These are phyloP conservation scores for Thera obeliscata DNA, from an alignment of 2,888 invertebrate genomes.

Conservation along the genomic window DNA sequence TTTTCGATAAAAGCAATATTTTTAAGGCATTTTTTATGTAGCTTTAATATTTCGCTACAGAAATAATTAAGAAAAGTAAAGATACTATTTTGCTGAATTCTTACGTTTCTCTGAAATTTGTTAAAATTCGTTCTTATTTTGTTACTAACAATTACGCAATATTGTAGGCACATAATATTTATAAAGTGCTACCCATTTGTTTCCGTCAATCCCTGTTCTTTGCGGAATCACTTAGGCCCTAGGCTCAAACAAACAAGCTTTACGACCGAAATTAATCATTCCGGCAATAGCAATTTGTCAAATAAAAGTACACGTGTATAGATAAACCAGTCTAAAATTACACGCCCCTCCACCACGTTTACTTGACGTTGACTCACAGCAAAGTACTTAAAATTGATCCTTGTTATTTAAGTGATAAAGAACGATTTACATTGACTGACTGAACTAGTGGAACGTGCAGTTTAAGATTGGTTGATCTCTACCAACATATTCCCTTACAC, in stretches of 20 bases:
- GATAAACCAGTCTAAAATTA: too few relatives aligned
- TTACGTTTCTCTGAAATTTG: neutral
- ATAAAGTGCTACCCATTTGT: slow-evolving; percentile 5
- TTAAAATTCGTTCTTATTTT: slow-evolving; percentile 3
- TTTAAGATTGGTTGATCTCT: too few relatives aligned
- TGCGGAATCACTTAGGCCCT: slow-evolving; percentile 11
- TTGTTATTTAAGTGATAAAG: too few relatives aligned
- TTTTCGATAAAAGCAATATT: too few relatives aligned
- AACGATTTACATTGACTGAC: too few relatives aligned
- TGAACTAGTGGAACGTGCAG: too few relatives aligned
- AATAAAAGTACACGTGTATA: neutral
- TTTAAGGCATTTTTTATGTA: too few relatives aligned
- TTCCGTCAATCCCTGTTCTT: slow-evolving; percentile 19
- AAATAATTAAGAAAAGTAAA: slow-evolving; percentile 6
- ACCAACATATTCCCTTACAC: too few relatives aligned
- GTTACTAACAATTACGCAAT: neutral
- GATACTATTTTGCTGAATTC: neutral
- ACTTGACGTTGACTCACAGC: too few relatives aligned
- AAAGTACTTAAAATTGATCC: too few relatives aligned
- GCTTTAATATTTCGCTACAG: too few relatives aligned
- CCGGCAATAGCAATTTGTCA: slow-evolving; percentile 9
- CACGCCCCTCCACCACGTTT: too few relatives aligned
- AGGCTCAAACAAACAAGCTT: slow-evolving; percentile 3
- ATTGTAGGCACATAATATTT: slow-evolving; percentile 1
- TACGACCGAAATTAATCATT: slow-evolving; percentile 20